phyloP scores from a whole-genome alignment of 1,140 invertebrate species.

The Drosophila virilis region DNA sequence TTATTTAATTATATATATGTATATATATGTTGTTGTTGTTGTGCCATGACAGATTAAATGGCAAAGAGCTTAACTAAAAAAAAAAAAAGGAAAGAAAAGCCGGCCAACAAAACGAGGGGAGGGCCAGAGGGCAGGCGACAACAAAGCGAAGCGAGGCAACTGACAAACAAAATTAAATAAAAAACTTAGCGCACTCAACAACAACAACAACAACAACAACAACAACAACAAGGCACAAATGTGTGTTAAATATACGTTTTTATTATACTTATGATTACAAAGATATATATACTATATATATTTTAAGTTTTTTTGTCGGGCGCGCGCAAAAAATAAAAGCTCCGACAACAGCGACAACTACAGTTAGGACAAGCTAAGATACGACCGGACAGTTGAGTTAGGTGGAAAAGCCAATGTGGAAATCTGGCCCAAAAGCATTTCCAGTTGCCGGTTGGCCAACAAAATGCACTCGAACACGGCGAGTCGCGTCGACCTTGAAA shows the following conservation, averaged over 20 bases:
- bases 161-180: slow-evolving; percentile 31
- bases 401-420: slow-evolving; percentile 23
- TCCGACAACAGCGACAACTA: slow-evolving; percentile 6
- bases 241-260: slow-evolving; percentile 47
- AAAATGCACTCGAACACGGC: slow-evolving; percentile 29
- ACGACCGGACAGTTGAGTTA: slow-evolving; percentile 18
- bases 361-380: slow-evolving; percentile 8
- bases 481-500: slow-evolving; percentile 59
- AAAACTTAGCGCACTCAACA: slow-evolving; percentile 17
- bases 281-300: slow-evolving; percentile 3
- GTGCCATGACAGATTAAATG: slow-evolving; percentile 50
- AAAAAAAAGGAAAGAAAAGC: too few species aligned
- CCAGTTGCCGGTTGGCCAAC: slow-evolving; percentile 17
- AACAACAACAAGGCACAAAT: slow-evolving; percentile 25
- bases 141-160: slow-evolving; percentile 8
- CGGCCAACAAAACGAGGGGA: too few species aligned
- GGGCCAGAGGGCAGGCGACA: neutral
- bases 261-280: slow-evolving; percentile 44
- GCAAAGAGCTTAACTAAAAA: slow-evolving; percentile 20
- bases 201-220: slow-evolving; percentile 29
- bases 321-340: slow-evolving; percentile 2
- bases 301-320: neutral
- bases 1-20: neutral
- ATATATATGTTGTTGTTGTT: slow-evolving; percentile 15
- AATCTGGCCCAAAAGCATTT: neutral